Conservation (phyloP, 1,140 invertebrate genomes). For the Zeugodacus cucurbitae region DNA sequence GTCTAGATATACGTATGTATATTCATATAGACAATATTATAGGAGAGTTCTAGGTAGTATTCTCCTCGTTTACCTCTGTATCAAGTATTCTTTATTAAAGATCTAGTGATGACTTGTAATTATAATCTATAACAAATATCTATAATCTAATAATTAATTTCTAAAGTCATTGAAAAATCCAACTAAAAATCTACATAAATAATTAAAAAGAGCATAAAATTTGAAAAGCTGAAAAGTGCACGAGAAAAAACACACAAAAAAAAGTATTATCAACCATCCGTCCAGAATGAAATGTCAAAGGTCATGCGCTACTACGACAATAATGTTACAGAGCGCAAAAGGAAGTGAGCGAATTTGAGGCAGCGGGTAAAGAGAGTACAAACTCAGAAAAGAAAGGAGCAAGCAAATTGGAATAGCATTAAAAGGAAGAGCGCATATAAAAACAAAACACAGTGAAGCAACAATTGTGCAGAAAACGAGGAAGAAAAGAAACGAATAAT, state of each 20-base stretch:
- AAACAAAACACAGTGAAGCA: constrained; percentile 7
- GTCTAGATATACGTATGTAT: too few species aligned
- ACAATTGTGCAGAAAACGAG: constrained; percentile 13
- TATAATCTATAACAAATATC: too few species aligned
- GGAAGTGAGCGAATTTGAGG: neutral
- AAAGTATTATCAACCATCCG: neutral
- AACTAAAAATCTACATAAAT: neutral
- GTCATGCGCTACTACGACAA: neutral
- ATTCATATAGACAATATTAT: too few species aligned
- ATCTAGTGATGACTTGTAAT: too few species aligned
- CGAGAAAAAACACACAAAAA: neutral
- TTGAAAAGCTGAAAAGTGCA: neutral
- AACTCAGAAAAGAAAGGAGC: neutral
- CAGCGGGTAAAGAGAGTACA: neutral
- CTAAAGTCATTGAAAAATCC: too few species aligned
- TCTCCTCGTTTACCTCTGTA: too few species aligned
- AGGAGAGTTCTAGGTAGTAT: too few species aligned
- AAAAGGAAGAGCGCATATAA: neutral
- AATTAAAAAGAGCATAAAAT: neutral
- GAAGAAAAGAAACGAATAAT: neutral
- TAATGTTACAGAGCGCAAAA: neutral
- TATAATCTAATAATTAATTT: too few species aligned
- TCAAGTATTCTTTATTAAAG: too few species aligned
- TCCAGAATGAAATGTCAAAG: neutral
- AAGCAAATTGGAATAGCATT: neutral